Conservation (phyloP, 2,888 invertebrate species). For the Diloba caeruleocephala region DNA sequence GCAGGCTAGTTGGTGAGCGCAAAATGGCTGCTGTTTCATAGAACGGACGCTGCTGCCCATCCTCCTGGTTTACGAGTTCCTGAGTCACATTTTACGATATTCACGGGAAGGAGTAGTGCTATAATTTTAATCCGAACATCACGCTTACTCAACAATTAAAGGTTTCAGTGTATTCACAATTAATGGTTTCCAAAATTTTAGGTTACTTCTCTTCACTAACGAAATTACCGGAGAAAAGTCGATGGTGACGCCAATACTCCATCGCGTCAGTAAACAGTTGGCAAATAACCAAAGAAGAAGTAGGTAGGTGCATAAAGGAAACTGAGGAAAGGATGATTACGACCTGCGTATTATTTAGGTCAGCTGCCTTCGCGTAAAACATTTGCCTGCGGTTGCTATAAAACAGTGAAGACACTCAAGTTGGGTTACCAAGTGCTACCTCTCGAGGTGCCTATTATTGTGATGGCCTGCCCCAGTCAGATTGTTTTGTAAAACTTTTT, state of each 20-base stretch:
- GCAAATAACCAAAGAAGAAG: slow-evolving; percentile 32
- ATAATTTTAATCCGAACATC: no score
- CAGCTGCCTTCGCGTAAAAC: slow-evolving; percentile 36
- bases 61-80: no score
- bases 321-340: slow-evolving; percentile 13
- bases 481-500: slow-evolving; percentile 58
- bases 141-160: no score
- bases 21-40: no score
- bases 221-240: no score
- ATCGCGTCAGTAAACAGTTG: slow-evolving; percentile 18
- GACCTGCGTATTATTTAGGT: slow-evolving; percentile 33
- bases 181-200: no score
- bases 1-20: no score
- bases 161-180: no score
- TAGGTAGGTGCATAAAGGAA: slow-evolving; percentile 26
- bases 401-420: slow-evolving; percentile 28
- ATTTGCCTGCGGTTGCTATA: slow-evolving; percentile 34
- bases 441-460: slow-evolving; percentile 33
- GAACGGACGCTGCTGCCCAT: no score
- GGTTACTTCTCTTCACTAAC: no score
- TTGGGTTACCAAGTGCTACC: slow-evolving; percentile 26
- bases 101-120: no score
- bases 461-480: slow-evolving; percentile 24
- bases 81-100: no score
- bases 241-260: not conserved